Evolutionary conservation across 2,888 invertebrate genomes (phyloP).

Genomic region (Protophormia terraenovae): DNA sequence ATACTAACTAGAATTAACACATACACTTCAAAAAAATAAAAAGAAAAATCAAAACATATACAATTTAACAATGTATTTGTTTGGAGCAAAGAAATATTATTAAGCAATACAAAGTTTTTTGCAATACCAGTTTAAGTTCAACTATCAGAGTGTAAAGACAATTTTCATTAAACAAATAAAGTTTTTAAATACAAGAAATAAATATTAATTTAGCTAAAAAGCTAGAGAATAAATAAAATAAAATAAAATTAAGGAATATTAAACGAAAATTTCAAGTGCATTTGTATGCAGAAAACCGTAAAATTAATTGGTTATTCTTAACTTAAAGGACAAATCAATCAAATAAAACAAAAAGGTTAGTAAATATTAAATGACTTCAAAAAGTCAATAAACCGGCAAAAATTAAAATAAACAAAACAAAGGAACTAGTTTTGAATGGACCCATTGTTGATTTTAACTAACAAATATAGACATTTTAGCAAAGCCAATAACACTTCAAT

Average conservation of each 20-base stretch:
- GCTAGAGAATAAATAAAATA: background rate
- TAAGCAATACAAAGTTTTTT: conserved; percentile 51
- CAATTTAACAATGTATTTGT: background rate
- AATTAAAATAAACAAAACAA: background rate
- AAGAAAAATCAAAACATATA: background rate
- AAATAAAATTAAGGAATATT: background rate
- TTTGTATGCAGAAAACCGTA: background rate
- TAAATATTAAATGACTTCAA: background rate
- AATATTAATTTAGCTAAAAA: background rate
- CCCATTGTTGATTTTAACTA: background rate
- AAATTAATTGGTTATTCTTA: background rate
- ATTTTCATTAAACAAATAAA: background rate
- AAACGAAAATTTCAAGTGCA: background rate
- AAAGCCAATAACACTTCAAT: too few relatives aligned
- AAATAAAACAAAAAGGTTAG: conserved; percentile 24
- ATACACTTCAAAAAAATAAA: background rate
- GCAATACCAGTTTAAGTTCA: conserved; percentile 73
- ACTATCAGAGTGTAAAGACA: conserved; percentile 71
- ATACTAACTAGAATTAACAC: conserved; percentile 52
- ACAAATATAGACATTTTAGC: too few relatives aligned
- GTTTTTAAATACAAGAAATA: background rate
- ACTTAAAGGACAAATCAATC: conserved; percentile 18
- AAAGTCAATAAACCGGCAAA: conserved; percentile 8
- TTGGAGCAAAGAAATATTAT: conserved; percentile 48
- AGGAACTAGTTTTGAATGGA: background rate